Evolutionary conservation across 2,113 vertebrate genomes (phyloP).

Genomic region (Meles meles): DNA sequence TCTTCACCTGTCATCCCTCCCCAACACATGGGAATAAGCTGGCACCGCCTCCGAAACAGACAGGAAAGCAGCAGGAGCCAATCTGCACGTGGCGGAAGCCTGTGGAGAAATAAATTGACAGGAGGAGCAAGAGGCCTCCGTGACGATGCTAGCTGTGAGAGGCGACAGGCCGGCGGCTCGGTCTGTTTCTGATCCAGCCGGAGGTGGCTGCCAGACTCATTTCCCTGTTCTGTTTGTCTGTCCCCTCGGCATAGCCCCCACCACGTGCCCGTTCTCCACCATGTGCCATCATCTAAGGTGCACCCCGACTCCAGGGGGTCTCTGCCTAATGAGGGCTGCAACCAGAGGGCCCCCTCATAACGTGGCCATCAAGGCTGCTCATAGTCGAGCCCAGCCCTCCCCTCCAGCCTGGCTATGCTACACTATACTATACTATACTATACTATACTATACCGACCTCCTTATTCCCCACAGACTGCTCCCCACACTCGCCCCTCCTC

Average conservation of each 20-base stretch:
- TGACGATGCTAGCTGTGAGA: rapidly evolving
- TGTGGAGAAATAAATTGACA: neutral
- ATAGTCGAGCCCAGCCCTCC: neutral
- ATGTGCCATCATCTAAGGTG: rapidly evolving
- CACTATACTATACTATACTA: neutral
- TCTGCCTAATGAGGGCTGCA: neutral
- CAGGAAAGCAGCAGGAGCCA: neutral
- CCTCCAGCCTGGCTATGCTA: neutral
- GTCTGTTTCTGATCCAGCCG: neutral
- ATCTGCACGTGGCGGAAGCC: neutral
- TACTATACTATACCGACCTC: neutral
- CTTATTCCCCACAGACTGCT: too few relatives aligned
- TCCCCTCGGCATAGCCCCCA: rapidly evolving
- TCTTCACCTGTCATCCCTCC: neutral
- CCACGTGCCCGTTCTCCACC: rapidly evolving
- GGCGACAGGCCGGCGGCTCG: rapidly evolving
- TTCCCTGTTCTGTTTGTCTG: neutral
- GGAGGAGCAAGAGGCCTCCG: neutral
- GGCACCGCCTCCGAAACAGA: neutral
- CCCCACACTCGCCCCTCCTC: neutral
- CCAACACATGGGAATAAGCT: neutral
- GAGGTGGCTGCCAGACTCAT: neutral
- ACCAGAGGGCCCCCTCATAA: neutral
- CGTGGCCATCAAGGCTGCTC: neutral
- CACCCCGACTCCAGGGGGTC: neutral